These are phyloP conservation scores for Calephelis perditalis DNA, from an alignment of 2,888 invertebrate genomes.

Conservation along the genomic window DNA sequence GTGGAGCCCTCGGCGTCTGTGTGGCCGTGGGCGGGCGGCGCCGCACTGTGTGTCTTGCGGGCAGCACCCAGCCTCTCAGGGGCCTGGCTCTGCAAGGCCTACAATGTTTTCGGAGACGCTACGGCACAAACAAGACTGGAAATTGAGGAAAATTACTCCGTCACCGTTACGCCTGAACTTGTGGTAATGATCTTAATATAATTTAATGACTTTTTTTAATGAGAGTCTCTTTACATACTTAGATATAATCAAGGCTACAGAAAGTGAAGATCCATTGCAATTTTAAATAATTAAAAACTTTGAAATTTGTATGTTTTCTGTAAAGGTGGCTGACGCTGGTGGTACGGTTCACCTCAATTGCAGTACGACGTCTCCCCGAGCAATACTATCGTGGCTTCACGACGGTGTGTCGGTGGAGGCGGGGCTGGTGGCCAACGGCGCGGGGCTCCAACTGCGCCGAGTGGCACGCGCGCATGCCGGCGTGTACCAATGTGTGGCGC, in stretches of 20 bases:
- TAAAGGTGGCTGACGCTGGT: constrained; percentile 82
- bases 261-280: too few relatives aligned
- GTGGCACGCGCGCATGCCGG: constrained; percentile 87
- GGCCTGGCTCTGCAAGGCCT: constrained; percentile 83
- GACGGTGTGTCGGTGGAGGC: constrained; percentile 78
- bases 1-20: constrained; percentile 44
- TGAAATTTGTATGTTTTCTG: neutral
- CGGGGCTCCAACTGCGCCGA: constrained; percentile 43
- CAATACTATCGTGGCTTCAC: constrained; percentile 82
- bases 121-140: constrained; percentile 79
- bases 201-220: too few relatives aligned
- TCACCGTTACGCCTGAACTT: constrained; percentile 76
- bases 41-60: constrained; percentile 82
- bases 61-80: constrained; percentile 66
- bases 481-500: constrained; percentile 91
- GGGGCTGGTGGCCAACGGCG: constrained; percentile 76
- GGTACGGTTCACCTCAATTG: constrained; percentile 83
- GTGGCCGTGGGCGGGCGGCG: constrained; percentile 84
- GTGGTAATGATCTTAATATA: constrained; percentile 55
- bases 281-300: too few relatives aligned
- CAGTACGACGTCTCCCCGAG: constrained; percentile 60
- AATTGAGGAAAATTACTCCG: constrained; percentile 79
- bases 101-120: constrained; percentile 82
- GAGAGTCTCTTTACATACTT: too few relatives aligned
- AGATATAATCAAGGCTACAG: too few relatives aligned